Evolutionary conservation across 2,113 vertebrate genomes (phyloP), one percentile per base, ranked within the genome.

Genomic region (Neoarius graeffei): DNA sequence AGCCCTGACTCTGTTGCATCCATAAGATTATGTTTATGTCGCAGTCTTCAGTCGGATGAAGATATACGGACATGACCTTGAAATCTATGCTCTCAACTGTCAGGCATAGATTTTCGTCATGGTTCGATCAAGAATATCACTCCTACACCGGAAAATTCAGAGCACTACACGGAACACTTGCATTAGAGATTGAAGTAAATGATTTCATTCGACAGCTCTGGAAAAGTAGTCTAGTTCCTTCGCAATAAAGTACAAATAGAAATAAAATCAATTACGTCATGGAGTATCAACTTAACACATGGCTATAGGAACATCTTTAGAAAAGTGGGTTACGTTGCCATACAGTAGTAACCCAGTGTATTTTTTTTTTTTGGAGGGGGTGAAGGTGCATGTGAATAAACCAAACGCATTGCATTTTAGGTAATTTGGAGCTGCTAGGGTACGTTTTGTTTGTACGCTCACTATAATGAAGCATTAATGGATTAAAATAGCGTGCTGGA

Each of bases 1-100:
- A n/a, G n/a, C n/a, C n/a, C n/a, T n/a, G n/a, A 54, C 42, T 50
- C 81, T 30, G 48, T 67, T 83, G 48, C 23, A 27, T 83, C 23
- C 25, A 83, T 62, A 79, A 27, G 25, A 79, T 56, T 79, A 23
- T 74, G 50, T 79, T 79, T 79, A 56, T 54, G 76, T 14, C 52
- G 4, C 35, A 27, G 42, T 50, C 4, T 27, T 50, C 20, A 14
- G 60, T 50, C n/a, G n/a, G 14, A 7, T 81, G 42, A 52, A 50
- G 60, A 42, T 82, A 10, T 35, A 4, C 19, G 4, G 35, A n/a
- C 48, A 52, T 50, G 35, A 67, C 42, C 82, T 83, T 67, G 48
- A 64, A 64, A n/a, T n/a, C 25, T 7, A 17, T 48, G 19, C 52
- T 23, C 73, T 79, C 50, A n/a, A 3, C 50, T 79, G 11, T 79